Conservation (phyloP, 2,797 vertebrate genomes). For the Centropyge bicolor region DNA sequence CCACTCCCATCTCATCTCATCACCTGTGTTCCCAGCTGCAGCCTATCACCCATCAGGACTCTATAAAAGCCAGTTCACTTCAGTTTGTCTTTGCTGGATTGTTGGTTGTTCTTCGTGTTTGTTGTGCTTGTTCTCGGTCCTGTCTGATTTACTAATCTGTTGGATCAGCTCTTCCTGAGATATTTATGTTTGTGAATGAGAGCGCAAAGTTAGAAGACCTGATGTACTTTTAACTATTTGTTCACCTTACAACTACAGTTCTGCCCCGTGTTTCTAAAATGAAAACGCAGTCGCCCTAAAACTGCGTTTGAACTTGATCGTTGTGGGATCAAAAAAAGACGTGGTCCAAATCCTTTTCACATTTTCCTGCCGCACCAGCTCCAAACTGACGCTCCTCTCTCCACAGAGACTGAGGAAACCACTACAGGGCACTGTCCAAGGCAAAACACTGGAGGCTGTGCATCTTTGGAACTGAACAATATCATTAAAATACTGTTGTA, state of each 20-base stretch:
- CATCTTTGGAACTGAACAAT: conserved; percentile 2
- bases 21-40: too few species aligned
- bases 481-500: not conserved
- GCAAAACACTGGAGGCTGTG: not conserved
- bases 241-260: not conserved
- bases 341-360: conserved; percentile 9
- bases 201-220: not conserved
- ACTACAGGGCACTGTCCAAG: not conserved
- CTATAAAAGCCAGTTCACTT: too few species aligned
- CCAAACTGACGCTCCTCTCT: conserved; percentile 17
- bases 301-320: not conserved
- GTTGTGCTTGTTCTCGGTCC: too few species aligned
- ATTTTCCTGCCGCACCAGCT: conserved; percentile 20
- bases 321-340: not conserved
- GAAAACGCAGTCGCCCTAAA: not conserved
- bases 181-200: too few species aligned
- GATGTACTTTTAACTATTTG: not conserved
- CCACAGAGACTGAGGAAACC: conserved; percentile 1
- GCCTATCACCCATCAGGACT: too few species aligned
- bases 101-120: too few species aligned
- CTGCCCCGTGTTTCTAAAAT: conserved; percentile 1
- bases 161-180: too few species aligned
- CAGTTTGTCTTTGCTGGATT: too few species aligned
- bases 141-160: too few species aligned
- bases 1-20: too few species aligned